Percentiles rank a stretch among this genome's conserved stretches.
These are phyloP conservation scores for Epizoanthus rinbou DNA, from an alignment of 92 coral and sea anemone species.

Conservation along the genomic window DNA sequence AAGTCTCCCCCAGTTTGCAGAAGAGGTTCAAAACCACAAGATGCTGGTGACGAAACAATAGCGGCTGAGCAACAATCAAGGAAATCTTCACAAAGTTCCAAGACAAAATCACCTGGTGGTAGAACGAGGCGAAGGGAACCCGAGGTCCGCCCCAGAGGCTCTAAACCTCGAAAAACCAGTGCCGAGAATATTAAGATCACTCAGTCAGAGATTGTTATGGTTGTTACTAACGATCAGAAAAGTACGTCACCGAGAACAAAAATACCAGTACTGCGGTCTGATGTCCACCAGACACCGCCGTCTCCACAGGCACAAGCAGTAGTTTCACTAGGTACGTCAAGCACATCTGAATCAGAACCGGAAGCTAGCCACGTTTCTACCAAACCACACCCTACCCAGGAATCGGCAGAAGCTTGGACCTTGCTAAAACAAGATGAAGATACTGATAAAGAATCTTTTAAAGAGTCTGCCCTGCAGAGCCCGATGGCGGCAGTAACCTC, in stretches of 20 bases:
- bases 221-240: constrained; percentile 32
- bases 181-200: constrained; percentile 35
- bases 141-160: constrained; percentile 13
- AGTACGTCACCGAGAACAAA: constrained; percentile 12
- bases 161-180: constrained; percentile 5
- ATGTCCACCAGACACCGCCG: not conserved
- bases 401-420: not conserved
- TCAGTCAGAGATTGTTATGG: constrained; percentile 31
- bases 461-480: not conserved
- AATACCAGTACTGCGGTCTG: not conserved
- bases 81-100: not conserved
- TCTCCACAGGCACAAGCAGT: not conserved
- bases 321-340: not conserved
- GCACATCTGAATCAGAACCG: not conserved
- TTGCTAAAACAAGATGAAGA: not conserved
- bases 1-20: not conserved
- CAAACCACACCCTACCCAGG: not conserved
- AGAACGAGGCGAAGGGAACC: not conserved
- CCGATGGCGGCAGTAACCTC: not conserved
- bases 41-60: not conserved
- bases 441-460: not conserved
- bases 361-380: not conserved
- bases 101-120: constrained; percentile 1
- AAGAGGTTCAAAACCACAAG: not conserved
- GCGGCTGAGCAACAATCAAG: not conserved